These are phyloP conservation scores for Vidua macroura DNA, from an alignment of 2,113 vertebrate species.

Conservation along the genomic window DNA sequence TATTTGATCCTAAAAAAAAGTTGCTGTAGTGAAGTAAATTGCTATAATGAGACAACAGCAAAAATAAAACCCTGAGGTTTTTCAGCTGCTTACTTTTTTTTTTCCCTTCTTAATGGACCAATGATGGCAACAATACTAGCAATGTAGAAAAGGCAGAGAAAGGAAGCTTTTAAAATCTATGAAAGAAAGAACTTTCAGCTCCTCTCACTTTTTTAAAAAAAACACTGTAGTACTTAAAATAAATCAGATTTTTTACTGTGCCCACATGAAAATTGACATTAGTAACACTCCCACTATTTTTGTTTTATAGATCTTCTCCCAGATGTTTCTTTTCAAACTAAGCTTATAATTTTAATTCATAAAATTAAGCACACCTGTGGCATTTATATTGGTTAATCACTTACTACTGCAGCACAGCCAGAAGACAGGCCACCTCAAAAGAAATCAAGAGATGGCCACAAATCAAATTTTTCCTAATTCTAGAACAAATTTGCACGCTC, in stretches of 20 bases:
- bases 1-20: background rate
- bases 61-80: background rate
- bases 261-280: background rate
- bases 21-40: background rate
- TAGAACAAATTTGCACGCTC: background rate
- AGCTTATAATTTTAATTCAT: background rate
- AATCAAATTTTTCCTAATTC: background rate
- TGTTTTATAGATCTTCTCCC: background rate
- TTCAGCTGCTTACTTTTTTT: background rate
- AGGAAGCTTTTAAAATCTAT: background rate
- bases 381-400: background rate
- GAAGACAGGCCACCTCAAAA: background rate
- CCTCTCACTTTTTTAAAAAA: background rate
- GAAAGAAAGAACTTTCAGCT: background rate
- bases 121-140: background rate
- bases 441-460: background rate
- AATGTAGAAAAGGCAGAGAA: background rate
- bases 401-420: background rate
- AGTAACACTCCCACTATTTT: background rate
- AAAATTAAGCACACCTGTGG: background rate
- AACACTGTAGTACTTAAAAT: background rate
- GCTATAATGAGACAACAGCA: background rate
- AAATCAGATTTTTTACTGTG: background rate
- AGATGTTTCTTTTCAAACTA: background rate
- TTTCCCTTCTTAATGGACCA: background rate